Percentiles rank a stretch among this genome's conserved stretches.
phyloP scores from a whole-genome alignment of 2,888 invertebrate genomes.

The Cantharis lateralis region DNA sequence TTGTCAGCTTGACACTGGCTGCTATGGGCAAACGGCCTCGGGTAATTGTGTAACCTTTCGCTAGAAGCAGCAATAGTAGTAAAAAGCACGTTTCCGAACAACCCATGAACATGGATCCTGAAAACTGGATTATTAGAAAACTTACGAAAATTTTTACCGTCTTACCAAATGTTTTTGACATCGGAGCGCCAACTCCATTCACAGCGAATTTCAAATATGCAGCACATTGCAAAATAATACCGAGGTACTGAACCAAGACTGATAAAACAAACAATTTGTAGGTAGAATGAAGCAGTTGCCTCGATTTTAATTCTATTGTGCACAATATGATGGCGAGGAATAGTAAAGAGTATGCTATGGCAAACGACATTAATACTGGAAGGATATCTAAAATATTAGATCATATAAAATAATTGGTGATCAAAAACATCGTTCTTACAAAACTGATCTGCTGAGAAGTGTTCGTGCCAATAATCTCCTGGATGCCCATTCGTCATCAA shows the following conservation, averaged over 20 bases:
- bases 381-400: constrained; percentile 73
- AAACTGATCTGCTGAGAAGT: constrained; percentile 94
- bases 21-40: constrained; percentile 75
- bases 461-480: constrained; percentile 82
- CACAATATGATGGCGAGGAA: constrained; percentile 75
- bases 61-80: constrained; percentile 78
- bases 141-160: background rate
- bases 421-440: constrained; percentile 65
- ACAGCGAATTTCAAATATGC: constrained; percentile 79
- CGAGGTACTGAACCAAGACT: constrained; percentile 70
- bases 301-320: constrained; percentile 73
- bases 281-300: constrained; percentile 84
- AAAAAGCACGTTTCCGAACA: constrained; percentile 77
- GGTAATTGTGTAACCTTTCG: constrained; percentile 90
- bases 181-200: constrained; percentile 67
- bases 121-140: constrained; percentile 39
- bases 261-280: constrained; percentile 84
- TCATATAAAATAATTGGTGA: background rate
- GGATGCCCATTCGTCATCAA: constrained; percentile 86
- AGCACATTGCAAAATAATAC: constrained; percentile 70
- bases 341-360: constrained; percentile 73
- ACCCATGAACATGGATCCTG: constrained; percentile 75
- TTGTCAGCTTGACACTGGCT: constrained; percentile 75
- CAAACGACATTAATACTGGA: constrained; percentile 77
- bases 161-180: constrained; percentile 58